Evolutionary conservation across 1,140 invertebrate species (phyloP), one percentile per base, ranked within the genome.

Genomic region (Drosophila guanche): DNA sequence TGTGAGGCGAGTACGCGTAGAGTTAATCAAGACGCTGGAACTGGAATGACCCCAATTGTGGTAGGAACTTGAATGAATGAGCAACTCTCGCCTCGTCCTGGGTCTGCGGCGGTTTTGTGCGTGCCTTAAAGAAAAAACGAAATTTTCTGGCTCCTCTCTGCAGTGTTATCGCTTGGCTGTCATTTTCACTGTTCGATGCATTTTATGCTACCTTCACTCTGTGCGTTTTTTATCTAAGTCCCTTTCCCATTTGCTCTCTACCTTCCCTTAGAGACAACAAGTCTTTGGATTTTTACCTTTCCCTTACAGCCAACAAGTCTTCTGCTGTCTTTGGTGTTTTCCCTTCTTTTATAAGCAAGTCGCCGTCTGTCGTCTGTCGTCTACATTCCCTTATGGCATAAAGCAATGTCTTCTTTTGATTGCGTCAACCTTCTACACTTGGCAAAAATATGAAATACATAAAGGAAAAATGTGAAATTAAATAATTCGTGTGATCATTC

Each of bases 171-270:
- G 29, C 71, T 50, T 37, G 33, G 45, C 57, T 58, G 45, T 67
- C 53, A 54, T 68, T 60, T 63, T 68, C 7, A 58, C n/a, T 61
- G 43, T 61, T 66, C 43, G 20, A 25, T 57, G 56, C 58, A 72
- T 51, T 60, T 60, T 40, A 2, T 27, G 47, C 55, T 65, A 58
- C 57, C 61, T 56, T 71, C 41, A 27, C 6, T 61, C 40, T 48
- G 37, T 45, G 48, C 42, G 63, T 48, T 66, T 72, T 58, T 45
- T 29, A 52, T 10, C 45, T 4, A 10, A 2, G 2, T 23, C 23
- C 14, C 14, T 12, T 27, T 33, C 12, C 27, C 27, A 16, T 14
- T 25, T 27, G 41, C 37, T 33, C 16, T 56, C 42, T 23, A 40
- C 52, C 14, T 58, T 22, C 33, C 10, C 1, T 14, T 14, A 33